A percentile compares a stretch with the other conserved stretches of the same genome.
These are phyloP conservation scores for Clinocottus analis DNA, from an alignment of 2,113 vertebrate genomes.

Conservation along the genomic window DNA sequence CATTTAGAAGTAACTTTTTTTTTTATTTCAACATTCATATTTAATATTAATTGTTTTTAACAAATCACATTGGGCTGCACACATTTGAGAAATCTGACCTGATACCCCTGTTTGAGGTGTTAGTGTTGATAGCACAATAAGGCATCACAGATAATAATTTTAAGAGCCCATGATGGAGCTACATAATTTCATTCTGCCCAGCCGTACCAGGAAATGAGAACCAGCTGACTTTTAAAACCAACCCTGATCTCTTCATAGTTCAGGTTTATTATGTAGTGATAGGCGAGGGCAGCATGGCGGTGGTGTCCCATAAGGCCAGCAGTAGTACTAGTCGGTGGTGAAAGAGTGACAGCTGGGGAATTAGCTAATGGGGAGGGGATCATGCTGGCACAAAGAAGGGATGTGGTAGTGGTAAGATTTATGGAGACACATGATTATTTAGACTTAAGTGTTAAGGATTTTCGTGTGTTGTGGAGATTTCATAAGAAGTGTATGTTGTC, in stretches of 20 bases:
- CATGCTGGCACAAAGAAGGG: constrained; percentile 27
- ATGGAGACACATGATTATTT: constrained; percentile 14
- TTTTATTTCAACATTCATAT: neutral
- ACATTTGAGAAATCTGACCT: too few species aligned
- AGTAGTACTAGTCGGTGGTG: constrained; percentile 23
- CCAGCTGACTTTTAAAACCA: neutral
- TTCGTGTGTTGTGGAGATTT: neutral
- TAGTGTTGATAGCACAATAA: neutral
- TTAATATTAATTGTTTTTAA: neutral
- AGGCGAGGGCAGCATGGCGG: neutral
- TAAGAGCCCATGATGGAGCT: neutral
- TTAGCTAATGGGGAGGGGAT: constrained; percentile 47
- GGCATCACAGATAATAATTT: neutral
- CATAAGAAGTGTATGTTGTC: neutral
- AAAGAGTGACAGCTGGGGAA: constrained; percentile 68
- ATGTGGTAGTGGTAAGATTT: constrained; percentile 5
- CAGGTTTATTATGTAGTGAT: constrained; percentile 7
- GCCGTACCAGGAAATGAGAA: neutral
- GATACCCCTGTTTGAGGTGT: neutral
- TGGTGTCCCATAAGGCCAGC: neutral
- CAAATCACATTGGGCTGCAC: neutral
- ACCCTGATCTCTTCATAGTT: neutral
- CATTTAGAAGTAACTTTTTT: too few species aligned
- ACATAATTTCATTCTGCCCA: neutral
- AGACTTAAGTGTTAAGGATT: constrained; percentile 1